Base-by-base conservation (phyloP, 2,888 invertebrate species). In the Carcina quercana region DNA sequence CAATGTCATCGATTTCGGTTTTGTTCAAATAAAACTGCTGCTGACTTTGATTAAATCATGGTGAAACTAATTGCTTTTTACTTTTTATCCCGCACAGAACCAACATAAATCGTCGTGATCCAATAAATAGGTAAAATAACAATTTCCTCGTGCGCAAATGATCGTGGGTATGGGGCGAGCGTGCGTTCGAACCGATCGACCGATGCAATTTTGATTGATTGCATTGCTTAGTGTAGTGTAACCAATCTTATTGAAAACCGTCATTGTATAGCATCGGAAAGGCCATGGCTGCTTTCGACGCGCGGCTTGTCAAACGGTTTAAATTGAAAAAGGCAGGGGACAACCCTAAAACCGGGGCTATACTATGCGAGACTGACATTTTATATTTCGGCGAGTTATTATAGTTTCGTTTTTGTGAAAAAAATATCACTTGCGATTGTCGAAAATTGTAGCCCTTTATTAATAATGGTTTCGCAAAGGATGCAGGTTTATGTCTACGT, bases 171-270 rank as follows among this genome's bases (percentile, higher is more conserved):
- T 50, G 59, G 66, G 63, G 62, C 59, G 58, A 60, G 48, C 53
- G 60, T 64, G 66, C 65, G 70, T 57, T 55, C 60, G 54, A 64
- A 59, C 61, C 72, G 73, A 73, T 74, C 71, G 72, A 69, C 60
- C 78, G 73, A 71, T 70, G 75, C 78, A 70, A 79, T 79, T 79
- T 79, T 83, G 83, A 83, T 83, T 82, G 83, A 83, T 83, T 76
- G 79, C 76, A 68, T 73, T 82, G 83, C 78, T 79, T 79, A 82
- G 79, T 83, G 83, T 82, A 79, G 69, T 82, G 83, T 83, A 74
- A 82, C 83, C 79, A 74, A 83, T 82, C 80, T 82, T 76, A 83
- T 82, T 82, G 83, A 80, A 82, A 80, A 78, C 72, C 69, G 57
- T 59, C 63, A 78, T 83, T 82, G 79, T 78, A 60, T 47, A 59